A percentile compares a stretch with the other conserved stretches of the same genome.
Evolutionary conservation across 1,140 invertebrate species (phyloP).

Genomic region (Drosophila baimaii): DNA sequence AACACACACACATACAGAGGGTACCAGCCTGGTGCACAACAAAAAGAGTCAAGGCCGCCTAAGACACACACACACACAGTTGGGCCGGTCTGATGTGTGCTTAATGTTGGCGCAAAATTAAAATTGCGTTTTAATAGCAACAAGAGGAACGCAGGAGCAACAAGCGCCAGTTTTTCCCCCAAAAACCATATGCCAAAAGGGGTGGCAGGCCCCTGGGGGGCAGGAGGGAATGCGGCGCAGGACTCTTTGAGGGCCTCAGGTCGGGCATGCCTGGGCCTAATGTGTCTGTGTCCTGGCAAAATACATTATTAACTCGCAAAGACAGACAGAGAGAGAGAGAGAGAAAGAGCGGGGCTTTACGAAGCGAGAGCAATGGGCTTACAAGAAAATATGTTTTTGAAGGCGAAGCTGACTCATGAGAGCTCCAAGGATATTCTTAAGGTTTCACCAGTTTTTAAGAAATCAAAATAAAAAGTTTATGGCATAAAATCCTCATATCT

Average conservation of each 20-base stretch:
- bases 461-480: too few species aligned
- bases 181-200: constrained; percentile 25
- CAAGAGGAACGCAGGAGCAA: constrained; percentile 10
- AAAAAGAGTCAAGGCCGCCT: constrained; percentile 59
- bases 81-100: constrained; percentile 31
- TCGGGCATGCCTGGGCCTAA: constrained; percentile 3
- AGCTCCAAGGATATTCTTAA: background rate
- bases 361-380: too few species aligned
- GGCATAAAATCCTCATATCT: too few species aligned
- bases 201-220: constrained; percentile 1
- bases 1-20: constrained; percentile 4
- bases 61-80: constrained; percentile 11
- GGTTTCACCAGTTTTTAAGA: too few species aligned
- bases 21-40: constrained; percentile 27
- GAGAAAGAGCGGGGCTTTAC: too few species aligned
- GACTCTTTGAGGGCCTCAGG: constrained; percentile 5
- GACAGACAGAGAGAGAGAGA: background rate
- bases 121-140: constrained; percentile 67
- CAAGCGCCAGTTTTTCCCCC: constrained; percentile 2
- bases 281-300: constrained; percentile 10
- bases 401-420: too few species aligned
- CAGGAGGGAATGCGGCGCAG: too few species aligned
- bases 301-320: constrained; percentile 20
- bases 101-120: constrained; percentile 63
- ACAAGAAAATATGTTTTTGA: background rate